Conservation (phyloP, 1,140 invertebrate species). For the Pachyrhynchus sulphureomaculatus region DNA sequence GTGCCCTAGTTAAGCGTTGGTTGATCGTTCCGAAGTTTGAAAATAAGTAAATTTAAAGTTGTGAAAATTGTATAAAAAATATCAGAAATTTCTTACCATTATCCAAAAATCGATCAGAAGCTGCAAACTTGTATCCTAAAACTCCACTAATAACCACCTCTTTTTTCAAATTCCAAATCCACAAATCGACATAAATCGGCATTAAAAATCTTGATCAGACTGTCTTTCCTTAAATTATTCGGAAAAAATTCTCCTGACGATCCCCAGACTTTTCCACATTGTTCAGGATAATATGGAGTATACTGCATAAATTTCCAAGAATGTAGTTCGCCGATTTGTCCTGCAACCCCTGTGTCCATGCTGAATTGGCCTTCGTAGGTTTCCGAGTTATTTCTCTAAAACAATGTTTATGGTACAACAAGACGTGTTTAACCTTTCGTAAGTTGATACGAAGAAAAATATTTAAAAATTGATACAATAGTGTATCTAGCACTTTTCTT, state of each 20-base stretch:
- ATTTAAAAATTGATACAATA: no score
- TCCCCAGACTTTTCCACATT: slow-evolving; percentile 53
- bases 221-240: slow-evolving; percentile 58
- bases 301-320: slow-evolving; percentile 58
- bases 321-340: slow-evolving; percentile 55
- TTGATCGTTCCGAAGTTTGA: no score
- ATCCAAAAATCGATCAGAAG: slow-evolving; percentile 57
- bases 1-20: no score
- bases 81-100: slow-evolving; percentile 54
- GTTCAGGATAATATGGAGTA: slow-evolving; percentile 53
- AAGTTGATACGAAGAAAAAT: no score
- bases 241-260: slow-evolving; percentile 78
- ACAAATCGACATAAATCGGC: slow-evolving; percentile 66
- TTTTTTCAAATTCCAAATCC: slow-evolving; percentile 36
- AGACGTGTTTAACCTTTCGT: no score
- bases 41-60: no score
- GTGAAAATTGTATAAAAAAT: neutral
- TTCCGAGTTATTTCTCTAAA: slow-evolving; percentile 56
- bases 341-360: slow-evolving; percentile 37
- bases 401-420: no score
- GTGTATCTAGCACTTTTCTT: no score
- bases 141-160: slow-evolving; percentile 52
- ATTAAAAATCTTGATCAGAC: slow-evolving; percentile 64
- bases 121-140: slow-evolving; percentile 58
- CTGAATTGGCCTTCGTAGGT: slow-evolving; percentile 43